phyloP scores from a whole-genome alignment of 1,140 invertebrate genomes.

The Lordiphosa stackelbergi region DNA sequence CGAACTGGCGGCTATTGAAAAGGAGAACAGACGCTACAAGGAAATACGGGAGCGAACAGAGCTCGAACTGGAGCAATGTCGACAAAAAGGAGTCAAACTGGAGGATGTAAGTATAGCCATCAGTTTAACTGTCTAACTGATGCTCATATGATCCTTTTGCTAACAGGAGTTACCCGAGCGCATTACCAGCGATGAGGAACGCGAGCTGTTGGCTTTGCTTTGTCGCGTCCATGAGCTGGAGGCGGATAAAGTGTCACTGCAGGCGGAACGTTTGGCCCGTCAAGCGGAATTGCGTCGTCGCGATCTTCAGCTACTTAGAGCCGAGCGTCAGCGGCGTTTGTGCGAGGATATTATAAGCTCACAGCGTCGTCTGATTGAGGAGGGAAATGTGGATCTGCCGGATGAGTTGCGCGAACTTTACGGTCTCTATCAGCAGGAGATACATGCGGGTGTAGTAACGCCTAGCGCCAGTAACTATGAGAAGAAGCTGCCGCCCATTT shows the following conservation, averaged over 20 bases:
- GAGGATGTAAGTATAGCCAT: constrained; percentile 84
- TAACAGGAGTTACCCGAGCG: constrained; percentile 87
- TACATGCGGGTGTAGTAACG: constrained; percentile 82
- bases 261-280: constrained; percentile 89
- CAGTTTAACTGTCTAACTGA: accelerated
- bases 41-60: constrained; percentile 86
- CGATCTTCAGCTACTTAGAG: constrained; percentile 89
- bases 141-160: not conserved
- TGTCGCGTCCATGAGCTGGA: constrained; percentile 93
- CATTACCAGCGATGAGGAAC: constrained; percentile 90
- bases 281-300: constrained; percentile 90
- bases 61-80: constrained; percentile 86
- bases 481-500: constrained; percentile 74
- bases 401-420: constrained; percentile 90
- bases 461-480: constrained; percentile 63
- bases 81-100: constrained; percentile 84
- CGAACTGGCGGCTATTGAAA: constrained; percentile 89
- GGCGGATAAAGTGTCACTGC: constrained; percentile 91
- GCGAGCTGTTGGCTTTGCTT: constrained; percentile 88
- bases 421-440: constrained; percentile 90
- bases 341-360: constrained; percentile 94
- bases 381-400: constrained; percentile 83
- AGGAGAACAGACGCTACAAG: constrained; percentile 89
- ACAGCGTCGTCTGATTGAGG: constrained; percentile 90
- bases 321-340: constrained; percentile 89